Percentiles rank a stretch among this genome's conserved stretches.
These are phyloP conservation scores for Eurytoma adleriae DNA, from an alignment of 2,888 invertebrate genomes.

Conservation along the genomic window DNA sequence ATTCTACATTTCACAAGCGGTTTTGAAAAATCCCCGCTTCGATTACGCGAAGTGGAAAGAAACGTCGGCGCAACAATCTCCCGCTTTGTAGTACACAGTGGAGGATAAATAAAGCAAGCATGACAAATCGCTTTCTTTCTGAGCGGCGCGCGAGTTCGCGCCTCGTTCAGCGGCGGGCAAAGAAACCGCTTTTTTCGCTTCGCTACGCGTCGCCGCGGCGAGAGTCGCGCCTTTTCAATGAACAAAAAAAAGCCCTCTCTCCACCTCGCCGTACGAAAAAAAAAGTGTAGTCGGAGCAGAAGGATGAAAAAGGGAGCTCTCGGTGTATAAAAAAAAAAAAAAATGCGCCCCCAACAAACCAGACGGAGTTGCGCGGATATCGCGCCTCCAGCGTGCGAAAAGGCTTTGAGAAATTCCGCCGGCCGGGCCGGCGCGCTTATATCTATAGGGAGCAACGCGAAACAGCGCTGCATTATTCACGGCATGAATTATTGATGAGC, in stretches of 20 bases:
- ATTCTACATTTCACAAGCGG: not conserved
- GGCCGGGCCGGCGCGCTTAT: slow-evolving; percentile 36
- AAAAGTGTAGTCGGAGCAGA: too few relatives aligned
- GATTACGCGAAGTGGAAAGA: not conserved
- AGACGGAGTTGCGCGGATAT: slow-evolving; percentile 2
- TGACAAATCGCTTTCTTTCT: slow-evolving; percentile 41
- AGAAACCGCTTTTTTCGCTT: slow-evolving; percentile 8
- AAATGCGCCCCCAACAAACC: slow-evolving; percentile 10
- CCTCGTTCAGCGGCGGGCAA: not conserved
- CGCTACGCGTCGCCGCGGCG: not conserved
- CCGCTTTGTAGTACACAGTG: slow-evolving; percentile 38
- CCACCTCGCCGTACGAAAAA: too few relatives aligned
- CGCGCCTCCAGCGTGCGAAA: slow-evolving; percentile 5
- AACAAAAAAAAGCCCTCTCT: not conserved
- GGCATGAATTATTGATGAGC: slow-evolving; percentile 75
- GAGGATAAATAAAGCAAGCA: slow-evolving; percentile 45
- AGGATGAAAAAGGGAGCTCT: too few relatives aligned
- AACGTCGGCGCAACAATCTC: slow-evolving; percentile 18
- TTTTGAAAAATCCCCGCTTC: slow-evolving; percentile 9
- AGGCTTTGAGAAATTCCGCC: slow-evolving; percentile 41
- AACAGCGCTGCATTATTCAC: slow-evolving; percentile 75
- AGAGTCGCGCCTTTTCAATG: not conserved
- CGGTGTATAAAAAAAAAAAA: too few relatives aligned
- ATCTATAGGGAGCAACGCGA: slow-evolving; percentile 63
- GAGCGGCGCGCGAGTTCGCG: not conserved